These are phyloP conservation scores for Aplochiton taeniatus DNA, from an alignment of 2,797 vertebrate species.

Conservation along the genomic window DNA sequence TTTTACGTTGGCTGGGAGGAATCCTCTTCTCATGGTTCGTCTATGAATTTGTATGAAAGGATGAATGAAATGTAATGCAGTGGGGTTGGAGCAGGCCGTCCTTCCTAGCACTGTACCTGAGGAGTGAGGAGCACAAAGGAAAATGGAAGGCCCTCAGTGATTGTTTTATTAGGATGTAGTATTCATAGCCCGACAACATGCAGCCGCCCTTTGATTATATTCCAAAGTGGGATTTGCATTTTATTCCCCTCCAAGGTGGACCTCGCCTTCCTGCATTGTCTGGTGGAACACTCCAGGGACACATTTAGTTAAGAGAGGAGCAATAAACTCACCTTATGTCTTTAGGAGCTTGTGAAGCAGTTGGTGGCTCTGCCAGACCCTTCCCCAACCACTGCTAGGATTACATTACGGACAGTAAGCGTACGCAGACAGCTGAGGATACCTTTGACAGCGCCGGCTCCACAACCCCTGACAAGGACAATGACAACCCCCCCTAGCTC, in stretches of 20 bases:
- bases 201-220: background rate
- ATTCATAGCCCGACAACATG: background rate
- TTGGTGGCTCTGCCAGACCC: too few relatives aligned
- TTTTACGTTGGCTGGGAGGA: constrained; percentile 1
- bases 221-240: too few relatives aligned
- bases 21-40: constrained; percentile 12
- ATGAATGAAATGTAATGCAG: background rate
- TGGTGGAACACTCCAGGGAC: too few relatives aligned
- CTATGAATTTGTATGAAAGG: constrained; percentile 10
- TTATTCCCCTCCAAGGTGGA: too few relatives aligned
- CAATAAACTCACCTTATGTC: too few relatives aligned
- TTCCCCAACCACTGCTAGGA: too few relatives aligned
- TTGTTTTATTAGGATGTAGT: background rate
- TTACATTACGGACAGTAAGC: too few relatives aligned
- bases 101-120: background rate
- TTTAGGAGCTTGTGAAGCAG: too few relatives aligned
- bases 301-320: too few relatives aligned
- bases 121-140: background rate
- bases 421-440: background rate
- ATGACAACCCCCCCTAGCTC: background rate
- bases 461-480: background rate
- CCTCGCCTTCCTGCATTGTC: too few relatives aligned
- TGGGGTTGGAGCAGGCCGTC: background rate
- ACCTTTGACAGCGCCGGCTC: background rate
- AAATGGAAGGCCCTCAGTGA: background rate